These are phyloP conservation scores for Polia nebulosa DNA, from an alignment of 2,888 invertebrate species.

Conservation along the genomic window DNA sequence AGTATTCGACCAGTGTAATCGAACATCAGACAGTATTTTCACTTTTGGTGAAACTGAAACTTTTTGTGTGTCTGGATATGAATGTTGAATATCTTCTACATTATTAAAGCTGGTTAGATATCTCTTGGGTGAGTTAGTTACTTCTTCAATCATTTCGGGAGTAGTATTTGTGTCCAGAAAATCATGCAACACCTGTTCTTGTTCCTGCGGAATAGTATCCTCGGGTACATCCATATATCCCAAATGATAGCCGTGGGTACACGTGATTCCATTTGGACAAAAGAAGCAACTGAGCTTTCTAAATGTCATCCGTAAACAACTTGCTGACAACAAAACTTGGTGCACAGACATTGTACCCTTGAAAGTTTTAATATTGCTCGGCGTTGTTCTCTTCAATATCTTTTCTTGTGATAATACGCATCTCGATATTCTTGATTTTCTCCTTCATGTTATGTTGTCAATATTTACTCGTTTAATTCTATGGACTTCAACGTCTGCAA, in stretches of 20 bases:
- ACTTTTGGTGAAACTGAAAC: slow-evolving; percentile 14
- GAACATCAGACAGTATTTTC: slow-evolving; percentile 25
- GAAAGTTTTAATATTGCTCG: slow-evolving; percentile 16
- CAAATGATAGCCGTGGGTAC: slow-evolving; percentile 30
- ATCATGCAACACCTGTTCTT: slow-evolving; percentile 19
- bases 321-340: slow-evolving; percentile 18
- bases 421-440: slow-evolving; percentile 29
- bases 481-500: too few relatives aligned
- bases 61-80: slow-evolving; percentile 10
- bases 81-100: slow-evolving; percentile 3
- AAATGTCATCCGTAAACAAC: too few relatives aligned
- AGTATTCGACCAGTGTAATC: slow-evolving; percentile 21
- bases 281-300: too few relatives aligned
- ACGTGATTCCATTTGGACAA: too few relatives aligned
- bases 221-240: slow-evolving; percentile 22
- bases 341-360: slow-evolving; percentile 25
- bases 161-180: slow-evolving; percentile 32
- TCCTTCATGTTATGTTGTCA: too few relatives aligned
- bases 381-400: slow-evolving; percentile 26
- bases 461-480: too few relatives aligned
- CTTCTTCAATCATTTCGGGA: slow-evolving; percentile 18
- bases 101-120: slow-evolving; percentile 20
- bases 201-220: slow-evolving; percentile 9
- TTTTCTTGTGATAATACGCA: slow-evolving; percentile 26
- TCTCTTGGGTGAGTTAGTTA: slow-evolving; percentile 18